Evolutionary conservation across 2,888 invertebrate species (phyloP).

Genomic region (Bhutanitis thaidina): DNA sequence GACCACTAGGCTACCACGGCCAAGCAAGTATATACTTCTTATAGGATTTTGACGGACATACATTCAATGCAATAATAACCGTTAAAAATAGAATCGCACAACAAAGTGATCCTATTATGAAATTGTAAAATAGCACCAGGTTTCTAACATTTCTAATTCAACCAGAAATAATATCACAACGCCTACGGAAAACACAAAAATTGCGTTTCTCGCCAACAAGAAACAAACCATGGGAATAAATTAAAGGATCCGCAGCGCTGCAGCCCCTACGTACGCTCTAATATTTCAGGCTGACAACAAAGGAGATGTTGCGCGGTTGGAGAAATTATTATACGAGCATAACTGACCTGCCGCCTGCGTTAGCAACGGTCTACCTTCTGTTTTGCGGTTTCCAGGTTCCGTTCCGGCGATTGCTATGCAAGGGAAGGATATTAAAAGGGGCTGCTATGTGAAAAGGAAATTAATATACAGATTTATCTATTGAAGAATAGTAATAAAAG

Average conservation of each 20-base stretch:
- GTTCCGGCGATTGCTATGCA: not conserved
- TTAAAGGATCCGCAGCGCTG: not conserved
- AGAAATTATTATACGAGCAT: constrained; percentile 7
- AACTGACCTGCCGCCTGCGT: constrained; percentile 7
- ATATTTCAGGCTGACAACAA: constrained; percentile 15
- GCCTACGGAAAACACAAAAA: not conserved
- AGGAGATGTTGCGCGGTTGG: not conserved
- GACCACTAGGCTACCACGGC: no score
- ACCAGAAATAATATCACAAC: not conserved
- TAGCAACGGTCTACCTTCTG: not conserved
- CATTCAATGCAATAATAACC: no score
- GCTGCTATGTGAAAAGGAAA: no score
- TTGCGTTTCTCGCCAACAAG: not conserved
- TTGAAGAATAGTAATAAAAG: no score
- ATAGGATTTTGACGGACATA: no score
- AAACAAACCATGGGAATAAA: constrained; percentile 1
- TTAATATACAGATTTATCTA: no score
- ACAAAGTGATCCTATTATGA: not conserved
- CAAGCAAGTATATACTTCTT: no score
- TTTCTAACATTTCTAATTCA: not conserved
- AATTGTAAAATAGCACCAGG: no score
- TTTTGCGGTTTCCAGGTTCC: not conserved
- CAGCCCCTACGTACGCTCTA: not conserved
- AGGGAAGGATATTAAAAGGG: not conserved
- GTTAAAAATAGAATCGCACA: no score